phyloP scores from a whole-genome alignment of 2,888 invertebrate species.

The Coremacera marginata region DNA sequence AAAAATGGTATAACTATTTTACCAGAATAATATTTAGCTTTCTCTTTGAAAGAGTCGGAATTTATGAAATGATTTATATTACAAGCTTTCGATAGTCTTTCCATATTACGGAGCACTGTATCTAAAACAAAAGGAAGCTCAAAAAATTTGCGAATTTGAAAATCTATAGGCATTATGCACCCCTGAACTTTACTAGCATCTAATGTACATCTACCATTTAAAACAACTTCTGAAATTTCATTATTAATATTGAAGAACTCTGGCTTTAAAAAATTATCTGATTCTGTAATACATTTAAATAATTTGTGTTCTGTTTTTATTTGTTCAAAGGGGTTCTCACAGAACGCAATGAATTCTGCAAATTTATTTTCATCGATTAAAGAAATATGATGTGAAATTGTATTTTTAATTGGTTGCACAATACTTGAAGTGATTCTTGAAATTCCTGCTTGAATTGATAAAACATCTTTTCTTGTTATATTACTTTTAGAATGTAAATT shows the following conservation, averaged over 20 bases:
- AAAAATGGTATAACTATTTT: slow-evolving; percentile 41
- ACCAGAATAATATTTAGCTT: slow-evolving; percentile 1
- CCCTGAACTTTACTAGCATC: slow-evolving; percentile 37
- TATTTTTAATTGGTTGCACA: too few relatives aligned
- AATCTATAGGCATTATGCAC: slow-evolving; percentile 38
- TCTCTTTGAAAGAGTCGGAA: slow-evolving; percentile 37
- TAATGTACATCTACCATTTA: slow-evolving; percentile 39
- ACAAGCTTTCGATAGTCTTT: slow-evolving; percentile 16
- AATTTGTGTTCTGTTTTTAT: too few relatives aligned
- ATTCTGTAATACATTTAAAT: too few relatives aligned
- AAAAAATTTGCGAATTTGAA: slow-evolving; percentile 42
- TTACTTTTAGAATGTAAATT: too few relatives aligned
- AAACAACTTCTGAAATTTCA: slow-evolving; percentile 40
- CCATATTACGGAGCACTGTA: slow-evolving; percentile 33
- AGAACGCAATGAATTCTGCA: too few relatives aligned
- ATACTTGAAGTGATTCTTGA: too few relatives aligned
- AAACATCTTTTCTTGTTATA: too few relatives aligned
- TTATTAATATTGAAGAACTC: slow-evolving; percentile 38
- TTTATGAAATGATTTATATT: slow-evolving; percentile 37
- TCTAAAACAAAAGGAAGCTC: slow-evolving; percentile 38
- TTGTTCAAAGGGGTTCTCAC: too few relatives aligned
- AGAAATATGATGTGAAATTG: too few relatives aligned
- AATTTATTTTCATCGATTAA: too few relatives aligned
- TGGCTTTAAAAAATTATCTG: slow-evolving; percentile 38
- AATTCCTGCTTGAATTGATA: too few relatives aligned